These are phyloP conservation scores for Cyaniris semiargus DNA, from an alignment of 2,888 invertebrate genomes.

Conservation along the genomic window DNA sequence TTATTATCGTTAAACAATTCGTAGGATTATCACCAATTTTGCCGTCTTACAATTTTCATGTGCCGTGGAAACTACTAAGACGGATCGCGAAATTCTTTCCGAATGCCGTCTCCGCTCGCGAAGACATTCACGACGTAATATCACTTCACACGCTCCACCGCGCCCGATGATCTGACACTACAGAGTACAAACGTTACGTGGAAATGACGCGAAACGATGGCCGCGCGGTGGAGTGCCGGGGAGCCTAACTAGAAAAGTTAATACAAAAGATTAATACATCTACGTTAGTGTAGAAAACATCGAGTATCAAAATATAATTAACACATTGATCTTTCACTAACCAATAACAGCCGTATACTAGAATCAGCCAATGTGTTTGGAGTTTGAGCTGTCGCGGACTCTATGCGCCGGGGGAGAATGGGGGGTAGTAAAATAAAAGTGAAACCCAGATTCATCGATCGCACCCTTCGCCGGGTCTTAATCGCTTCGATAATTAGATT, in stretches of 20 bases:
- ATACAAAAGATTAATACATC: constrained; percentile 67
- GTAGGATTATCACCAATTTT: constrained; percentile 71
- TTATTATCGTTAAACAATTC: constrained; percentile 76
- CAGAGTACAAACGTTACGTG: constrained; percentile 31
- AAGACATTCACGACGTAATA: constrained; percentile 45
- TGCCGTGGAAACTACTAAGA: constrained; percentile 28
- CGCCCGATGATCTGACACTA: constrained; percentile 54
- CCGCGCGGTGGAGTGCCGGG: constrained; percentile 58
- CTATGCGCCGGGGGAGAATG: constrained; percentile 25
- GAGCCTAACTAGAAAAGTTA: constrained; percentile 62
- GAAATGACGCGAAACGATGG: constrained; percentile 42
- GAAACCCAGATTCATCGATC: constrained; percentile 18
- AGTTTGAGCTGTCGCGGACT: constrained; percentile 44
- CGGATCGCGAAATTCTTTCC: constrained; percentile 34
- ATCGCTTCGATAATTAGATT: background rate
- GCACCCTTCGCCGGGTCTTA: constrained; percentile 7
- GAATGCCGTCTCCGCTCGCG: constrained; percentile 1
- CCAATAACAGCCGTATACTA: constrained; percentile 80
- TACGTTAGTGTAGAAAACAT: constrained; percentile 78
- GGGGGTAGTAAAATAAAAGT: constrained; percentile 6
- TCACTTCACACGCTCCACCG: constrained; percentile 57
- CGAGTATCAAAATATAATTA: constrained; percentile 80
- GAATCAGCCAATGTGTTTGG: constrained; percentile 75
- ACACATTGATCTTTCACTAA: constrained; percentile 77
- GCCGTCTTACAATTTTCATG: constrained; percentile 36